These are phyloP conservation scores for Anastatus disparis DNA, from an alignment of 1,140 invertebrate genomes.

Conservation along the genomic window DNA sequence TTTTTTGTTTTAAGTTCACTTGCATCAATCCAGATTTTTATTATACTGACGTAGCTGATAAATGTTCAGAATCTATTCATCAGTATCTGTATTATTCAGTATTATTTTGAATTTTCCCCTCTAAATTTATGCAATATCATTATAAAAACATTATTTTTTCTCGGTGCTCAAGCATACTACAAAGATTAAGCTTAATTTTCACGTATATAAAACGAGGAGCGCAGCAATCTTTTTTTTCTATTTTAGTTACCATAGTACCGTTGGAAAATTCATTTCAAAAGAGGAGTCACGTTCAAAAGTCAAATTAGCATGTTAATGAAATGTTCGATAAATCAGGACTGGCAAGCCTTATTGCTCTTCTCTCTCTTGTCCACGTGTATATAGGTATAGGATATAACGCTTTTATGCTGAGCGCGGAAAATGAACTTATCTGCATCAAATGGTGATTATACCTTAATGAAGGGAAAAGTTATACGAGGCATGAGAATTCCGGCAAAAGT, in stretches of 20 bases:
- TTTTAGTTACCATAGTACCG: not conserved
- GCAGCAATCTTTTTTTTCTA: not conserved
- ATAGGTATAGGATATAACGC: slow-evolving; percentile 12
- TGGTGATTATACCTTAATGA: slow-evolving; percentile 59
- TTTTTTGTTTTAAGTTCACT: too few species aligned
- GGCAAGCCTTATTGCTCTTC: slow-evolving; percentile 47
- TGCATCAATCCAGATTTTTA: too few species aligned
- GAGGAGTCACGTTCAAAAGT: slow-evolving; percentile 45
- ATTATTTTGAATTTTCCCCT: too few species aligned
- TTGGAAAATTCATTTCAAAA: slow-evolving; percentile 30
- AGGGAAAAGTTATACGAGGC: slow-evolving; percentile 55
- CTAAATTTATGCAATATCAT: too few species aligned
- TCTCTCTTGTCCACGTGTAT: slow-evolving; percentile 36
- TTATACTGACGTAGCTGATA: too few species aligned
- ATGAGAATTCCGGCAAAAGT: slow-evolving; percentile 52
- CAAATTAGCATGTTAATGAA: slow-evolving; percentile 58
- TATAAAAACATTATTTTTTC: not conserved
- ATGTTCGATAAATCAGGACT: slow-evolving; percentile 54
- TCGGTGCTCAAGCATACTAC: not conserved
- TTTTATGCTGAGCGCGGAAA: slow-evolving; percentile 44
- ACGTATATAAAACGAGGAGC: not conserved
- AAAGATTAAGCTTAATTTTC: slow-evolving; percentile 4
- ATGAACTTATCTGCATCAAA: slow-evolving; percentile 60
- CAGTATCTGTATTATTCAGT: too few species aligned
- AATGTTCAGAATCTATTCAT: too few species aligned